Percentiles rank a stretch among this genome's conserved stretches.
Conservation (phyloP, 2,113 vertebrate species). For the Embiotoca jacksoni region DNA sequence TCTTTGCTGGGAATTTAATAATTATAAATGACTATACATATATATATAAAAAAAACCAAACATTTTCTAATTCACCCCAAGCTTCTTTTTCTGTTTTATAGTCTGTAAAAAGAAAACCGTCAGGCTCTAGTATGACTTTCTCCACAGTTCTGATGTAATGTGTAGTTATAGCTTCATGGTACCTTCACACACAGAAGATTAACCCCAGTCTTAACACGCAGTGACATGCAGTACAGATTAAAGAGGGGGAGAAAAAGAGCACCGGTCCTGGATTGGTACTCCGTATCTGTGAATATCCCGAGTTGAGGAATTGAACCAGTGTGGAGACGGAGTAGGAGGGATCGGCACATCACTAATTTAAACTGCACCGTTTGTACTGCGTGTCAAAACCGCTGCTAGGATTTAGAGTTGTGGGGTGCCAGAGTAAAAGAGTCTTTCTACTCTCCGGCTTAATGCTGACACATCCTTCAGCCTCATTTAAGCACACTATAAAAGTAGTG, state of each 20-base stretch:
- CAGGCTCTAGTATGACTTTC: not conserved
- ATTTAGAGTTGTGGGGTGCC: constrained; percentile 69
- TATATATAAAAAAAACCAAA: too few relatives aligned
- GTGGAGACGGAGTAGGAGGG: constrained; percentile 3
- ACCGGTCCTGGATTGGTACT: not conserved
- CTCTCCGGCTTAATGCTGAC: constrained; percentile 52
- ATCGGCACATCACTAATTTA: constrained; percentile 43
- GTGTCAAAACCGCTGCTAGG: constrained; percentile 56
- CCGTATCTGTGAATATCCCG: not conserved
- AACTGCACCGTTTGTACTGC: constrained; percentile 42
- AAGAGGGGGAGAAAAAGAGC: not conserved
- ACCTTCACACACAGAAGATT: not conserved
- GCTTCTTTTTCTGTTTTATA: too few relatives aligned
- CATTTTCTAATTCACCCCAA: too few relatives aligned
- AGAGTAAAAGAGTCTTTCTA: constrained; percentile 72
- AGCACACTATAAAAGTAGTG: constrained; percentile 52
- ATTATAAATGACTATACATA: too few relatives aligned
- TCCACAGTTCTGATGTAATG: not conserved
- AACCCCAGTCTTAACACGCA: not conserved
- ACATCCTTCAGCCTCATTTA: constrained; percentile 50
- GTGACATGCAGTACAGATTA: not conserved
- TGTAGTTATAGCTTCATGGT: not conserved
- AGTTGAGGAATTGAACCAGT: not conserved
- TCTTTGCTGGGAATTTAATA: too few relatives aligned
- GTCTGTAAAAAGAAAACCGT: too few relatives aligned